Evolutionary conservation across 2,113 vertebrate genomes (phyloP).

Genomic region (Colius striatus): DNA sequence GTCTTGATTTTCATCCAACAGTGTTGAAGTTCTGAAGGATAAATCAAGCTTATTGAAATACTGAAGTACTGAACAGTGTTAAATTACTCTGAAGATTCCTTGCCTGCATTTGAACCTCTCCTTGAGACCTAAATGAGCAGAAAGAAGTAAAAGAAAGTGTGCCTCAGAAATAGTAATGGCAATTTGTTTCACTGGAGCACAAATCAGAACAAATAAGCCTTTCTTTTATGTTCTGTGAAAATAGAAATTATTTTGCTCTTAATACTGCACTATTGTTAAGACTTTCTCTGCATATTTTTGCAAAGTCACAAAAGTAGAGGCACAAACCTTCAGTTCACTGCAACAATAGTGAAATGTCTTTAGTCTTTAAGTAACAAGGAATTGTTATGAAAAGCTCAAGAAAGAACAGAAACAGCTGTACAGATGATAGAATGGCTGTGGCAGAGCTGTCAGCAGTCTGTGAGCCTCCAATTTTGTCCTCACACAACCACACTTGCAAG

Average conservation of each 20-base stretch:
- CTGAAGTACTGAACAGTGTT: neutral
- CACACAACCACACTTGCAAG: too few relatives aligned
- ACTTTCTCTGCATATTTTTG: neutral
- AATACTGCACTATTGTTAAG: neutral
- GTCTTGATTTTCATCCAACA: neutral
- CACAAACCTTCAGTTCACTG: neutral
- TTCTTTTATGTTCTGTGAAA: neutral
- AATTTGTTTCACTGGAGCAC: neutral
- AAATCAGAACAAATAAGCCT: neutral
- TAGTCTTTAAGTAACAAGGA: neutral
- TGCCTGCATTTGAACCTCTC: neutral
- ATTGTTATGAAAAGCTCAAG: neutral
- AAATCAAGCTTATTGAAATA: constrained; percentile 1
- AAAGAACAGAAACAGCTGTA: neutral
- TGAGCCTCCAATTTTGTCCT: neutral
- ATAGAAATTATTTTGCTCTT: neutral
- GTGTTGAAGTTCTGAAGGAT: neutral
- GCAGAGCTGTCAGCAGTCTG: neutral
- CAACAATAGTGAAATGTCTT: neutral
- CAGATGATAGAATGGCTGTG: neutral
- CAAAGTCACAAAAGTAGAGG: neutral
- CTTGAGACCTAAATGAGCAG: neutral
- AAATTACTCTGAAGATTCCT: neutral
- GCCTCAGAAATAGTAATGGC: neutral
- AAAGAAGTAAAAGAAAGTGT: neutral